These are phyloP conservation scores for Catharus fuscescens DNA, from an alignment of 2,113 vertebrate species.

Conservation along the genomic window DNA sequence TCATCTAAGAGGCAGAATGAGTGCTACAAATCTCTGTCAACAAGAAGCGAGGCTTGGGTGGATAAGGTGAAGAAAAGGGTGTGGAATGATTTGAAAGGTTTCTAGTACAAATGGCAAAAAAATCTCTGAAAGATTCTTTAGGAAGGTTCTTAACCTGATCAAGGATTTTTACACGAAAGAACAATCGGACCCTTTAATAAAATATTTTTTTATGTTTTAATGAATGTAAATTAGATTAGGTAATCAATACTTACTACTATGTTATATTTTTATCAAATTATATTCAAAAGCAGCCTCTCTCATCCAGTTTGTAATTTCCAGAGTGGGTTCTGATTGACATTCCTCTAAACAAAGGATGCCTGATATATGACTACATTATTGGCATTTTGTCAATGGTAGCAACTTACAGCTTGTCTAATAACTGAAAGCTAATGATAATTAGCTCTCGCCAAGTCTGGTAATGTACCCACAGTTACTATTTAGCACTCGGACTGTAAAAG, in stretches of 20 bases:
- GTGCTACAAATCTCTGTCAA: background rate
- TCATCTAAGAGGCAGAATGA: background rate
- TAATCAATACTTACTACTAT: slow-evolving; percentile 39
- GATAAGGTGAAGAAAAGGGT: background rate
- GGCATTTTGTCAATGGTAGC: slow-evolving; percentile 47
- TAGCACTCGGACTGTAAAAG: background rate
- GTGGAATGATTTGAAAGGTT: background rate
- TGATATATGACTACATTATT: slow-evolving; percentile 44
- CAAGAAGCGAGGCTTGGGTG: background rate
- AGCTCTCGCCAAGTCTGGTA: background rate
- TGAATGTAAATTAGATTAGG: slow-evolving; percentile 42
- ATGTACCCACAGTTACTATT: background rate
- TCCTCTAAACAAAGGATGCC: slow-evolving; percentile 47
- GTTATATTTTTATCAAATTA: slow-evolving; percentile 40
- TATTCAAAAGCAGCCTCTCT: slow-evolving; percentile 41
- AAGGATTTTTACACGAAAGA: slow-evolving; percentile 10
- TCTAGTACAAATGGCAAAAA: background rate
- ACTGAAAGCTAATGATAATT: slow-evolving; percentile 52
- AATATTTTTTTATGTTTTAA: slow-evolving; percentile 38
- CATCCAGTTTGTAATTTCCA: slow-evolving; percentile 37
- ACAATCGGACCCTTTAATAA: slow-evolving; percentile 2
- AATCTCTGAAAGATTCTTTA: background rate
- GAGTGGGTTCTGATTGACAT: slow-evolving; percentile 44
- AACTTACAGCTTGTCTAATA: slow-evolving; percentile 56
- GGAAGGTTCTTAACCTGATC: background rate